A percentile compares a stretch with the other conserved stretches of the same genome.
Evolutionary conservation across 2,888 invertebrate genomes (phyloP).

Genomic region (Xanthia togata): DNA sequence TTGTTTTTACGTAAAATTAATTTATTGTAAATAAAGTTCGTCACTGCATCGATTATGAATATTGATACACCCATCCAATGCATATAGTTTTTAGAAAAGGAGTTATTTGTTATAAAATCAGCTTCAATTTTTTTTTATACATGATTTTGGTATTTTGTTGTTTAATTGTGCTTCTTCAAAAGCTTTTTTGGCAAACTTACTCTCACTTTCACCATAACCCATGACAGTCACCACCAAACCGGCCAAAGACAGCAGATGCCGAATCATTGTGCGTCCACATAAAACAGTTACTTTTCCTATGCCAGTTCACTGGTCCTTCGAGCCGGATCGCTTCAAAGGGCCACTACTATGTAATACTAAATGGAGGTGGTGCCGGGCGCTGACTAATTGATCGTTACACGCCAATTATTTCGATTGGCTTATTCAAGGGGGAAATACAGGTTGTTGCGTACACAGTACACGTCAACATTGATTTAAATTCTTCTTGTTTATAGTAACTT

Average conservation of each 20-base stretch:
- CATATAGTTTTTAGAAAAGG: background rate
- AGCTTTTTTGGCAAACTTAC: background rate
- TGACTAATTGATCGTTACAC: slow-evolving; percentile 62
- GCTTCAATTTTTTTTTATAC: background rate
- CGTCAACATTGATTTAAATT: background rate
- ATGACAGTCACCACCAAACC: slow-evolving; percentile 28
- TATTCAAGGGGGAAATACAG: slow-evolving; percentile 52
- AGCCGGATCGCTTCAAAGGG: slow-evolving; percentile 33
- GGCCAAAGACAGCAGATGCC: slow-evolving; percentile 23
- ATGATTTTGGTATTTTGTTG: background rate
- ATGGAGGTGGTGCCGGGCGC: slow-evolving; percentile 12
- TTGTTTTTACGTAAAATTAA: background rate
- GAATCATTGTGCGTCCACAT: slow-evolving; percentile 39
- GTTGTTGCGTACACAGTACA: slow-evolving; percentile 22
- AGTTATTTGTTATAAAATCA: background rate
- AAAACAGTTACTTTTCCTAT: background rate
- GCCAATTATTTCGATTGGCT: slow-evolving; percentile 70
- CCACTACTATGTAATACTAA: slow-evolving; percentile 20
- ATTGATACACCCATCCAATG: background rate
- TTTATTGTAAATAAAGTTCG: background rate
- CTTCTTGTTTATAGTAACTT: background rate
- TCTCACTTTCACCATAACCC: slow-evolving; percentile 48
- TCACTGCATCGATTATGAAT: background rate
- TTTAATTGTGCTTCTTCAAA: background rate
- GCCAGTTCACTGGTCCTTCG: slow-evolving; percentile 21